Evolutionary conservation across 1,140 invertebrate species (phyloP), one percentile per base, ranked within the genome.

Genomic region (Schmidtea mediterranea): DNA sequence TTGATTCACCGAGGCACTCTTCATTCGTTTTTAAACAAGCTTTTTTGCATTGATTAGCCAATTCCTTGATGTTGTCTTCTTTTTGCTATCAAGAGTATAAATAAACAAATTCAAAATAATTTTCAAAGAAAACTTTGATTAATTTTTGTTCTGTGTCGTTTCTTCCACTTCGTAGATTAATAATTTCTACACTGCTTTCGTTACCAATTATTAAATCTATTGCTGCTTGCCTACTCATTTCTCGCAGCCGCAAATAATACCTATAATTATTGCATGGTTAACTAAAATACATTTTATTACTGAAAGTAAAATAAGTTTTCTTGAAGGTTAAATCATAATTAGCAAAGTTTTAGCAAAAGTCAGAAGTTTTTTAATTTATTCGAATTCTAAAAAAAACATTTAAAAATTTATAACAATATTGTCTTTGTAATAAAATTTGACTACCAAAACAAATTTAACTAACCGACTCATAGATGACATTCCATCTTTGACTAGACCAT

Each of bases 191-290:
- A 15, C 15, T 45, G 5, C 22, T 21, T 45, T 45, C 43, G 22
- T 45, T 45, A 16, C 46, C 46, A 12, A 48, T 15, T 8, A 37
- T 48, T 12, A 37, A 24, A 40, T 48, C 46, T 18, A 48, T 48
- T 15, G 23, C 46, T 13, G 46, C 38, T 37, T 48, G 46, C 6
- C 46, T 39, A 24, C 15, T 32, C 10, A 48, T 38, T n/a, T 48
- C 46, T 18, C 38, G 15, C n/a, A 48, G 36, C 9, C 46, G 46
- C 15, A 48, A 23, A 23, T 48, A 48, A 24, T 48, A 48, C 23
- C 46, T 45, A 45, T 15, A 41, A 45, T 5, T 15, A n/a, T 40
- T 32, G 26, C 10, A 32, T 6, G 10, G 10, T 32, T 32, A 32
- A 32, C 3, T 32, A 6, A 6, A 32, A 32, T 6, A 32, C 26